These are phyloP conservation scores for Hemicordylus capensis DNA, from an alignment of 2,113 vertebrate species.

Conservation along the genomic window DNA sequence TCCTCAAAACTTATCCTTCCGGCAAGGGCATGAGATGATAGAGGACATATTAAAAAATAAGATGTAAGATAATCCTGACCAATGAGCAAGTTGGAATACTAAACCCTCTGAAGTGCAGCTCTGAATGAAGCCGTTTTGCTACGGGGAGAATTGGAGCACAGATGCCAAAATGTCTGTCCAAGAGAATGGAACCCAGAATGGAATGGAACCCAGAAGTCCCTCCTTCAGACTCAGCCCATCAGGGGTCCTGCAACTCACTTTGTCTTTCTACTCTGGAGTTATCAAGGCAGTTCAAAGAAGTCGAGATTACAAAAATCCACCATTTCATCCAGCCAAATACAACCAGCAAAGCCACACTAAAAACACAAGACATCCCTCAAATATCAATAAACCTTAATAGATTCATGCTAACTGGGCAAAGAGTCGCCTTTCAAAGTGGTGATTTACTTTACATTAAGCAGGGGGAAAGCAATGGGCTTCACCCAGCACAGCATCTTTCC, in stretches of 20 bases:
- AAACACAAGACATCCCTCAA: background rate
- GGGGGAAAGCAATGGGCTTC: too few relatives aligned
- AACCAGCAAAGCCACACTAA: background rate
- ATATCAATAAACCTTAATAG: background rate
- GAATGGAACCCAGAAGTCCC: background rate
- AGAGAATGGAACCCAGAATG: background rate
- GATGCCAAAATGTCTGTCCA: background rate
- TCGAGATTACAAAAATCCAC: too few relatives aligned
- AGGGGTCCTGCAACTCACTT: background rate
- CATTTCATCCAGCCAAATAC: background rate
- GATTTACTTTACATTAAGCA: too few relatives aligned
- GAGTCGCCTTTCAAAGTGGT: too few relatives aligned
- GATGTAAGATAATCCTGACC: slow-evolving; percentile 4
- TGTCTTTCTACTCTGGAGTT: too few relatives aligned
- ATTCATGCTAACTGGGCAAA: too few relatives aligned
- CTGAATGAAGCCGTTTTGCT: background rate
- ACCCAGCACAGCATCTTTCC: too few relatives aligned
- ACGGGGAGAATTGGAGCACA: too few relatives aligned
- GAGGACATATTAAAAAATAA: background rate
- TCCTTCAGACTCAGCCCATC: background rate
- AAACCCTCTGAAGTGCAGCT: background rate
- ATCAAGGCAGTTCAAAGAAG: too few relatives aligned
- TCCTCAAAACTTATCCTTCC: background rate
- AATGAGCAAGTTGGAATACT: background rate
- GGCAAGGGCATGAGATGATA: background rate